Evolutionary conservation across 1,140 invertebrate genomes (phyloP), one percentile per base, ranked within the genome.

Genomic region (Penaeus indicus): DNA sequence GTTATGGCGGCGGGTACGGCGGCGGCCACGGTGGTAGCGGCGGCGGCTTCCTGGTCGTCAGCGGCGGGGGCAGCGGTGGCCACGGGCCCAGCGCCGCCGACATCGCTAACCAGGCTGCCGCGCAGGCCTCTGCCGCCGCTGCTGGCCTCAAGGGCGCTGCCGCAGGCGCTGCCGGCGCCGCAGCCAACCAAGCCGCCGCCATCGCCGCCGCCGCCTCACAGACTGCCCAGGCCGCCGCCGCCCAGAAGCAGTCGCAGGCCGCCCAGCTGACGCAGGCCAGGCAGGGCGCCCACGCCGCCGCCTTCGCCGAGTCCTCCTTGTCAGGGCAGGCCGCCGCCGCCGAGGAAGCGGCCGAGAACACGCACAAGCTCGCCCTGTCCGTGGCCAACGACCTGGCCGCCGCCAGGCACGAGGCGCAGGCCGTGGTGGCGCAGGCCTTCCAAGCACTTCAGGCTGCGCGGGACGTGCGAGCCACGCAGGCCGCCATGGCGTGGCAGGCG

Each of bases 351-450:
- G 72, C 72, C 21, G 72, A 75, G 25, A 75, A 75, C 25, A 16
- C 72, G 18, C 72, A 75, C 72, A 75, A 75, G 16, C 25, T 75
- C 18, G 72, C 72, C 8, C 18, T 75, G 27, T 27, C 72, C 1
- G 21, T 38, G 25, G 69, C 21, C 42, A 10, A 4, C 32, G 80
- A 86, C 27, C 21, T 89, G 88, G 32, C 89, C 84, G 61, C 91
- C 90, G 84, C 90, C 82, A 22, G 79, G 83, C 27, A 90, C 88
- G 1, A 85, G 90, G 32, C 89, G 18, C 27, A 67, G 19, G 60
- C 60, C 42, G 82, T 75, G 22, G 72, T 75, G 21, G 72, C 72
- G 16, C 72, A 75, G 72, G 72, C 72, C 18, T 75, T 16, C 27
- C 21, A n/a, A 13, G 72, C 72, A 3, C 72, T 75, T 2, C 72